A percentile compares a stretch with the other conserved stretches of the same genome.
These are phyloP conservation scores for Etheostoma spectabile DNA, from an alignment of 2,113 vertebrate species.

Conservation along the genomic window DNA sequence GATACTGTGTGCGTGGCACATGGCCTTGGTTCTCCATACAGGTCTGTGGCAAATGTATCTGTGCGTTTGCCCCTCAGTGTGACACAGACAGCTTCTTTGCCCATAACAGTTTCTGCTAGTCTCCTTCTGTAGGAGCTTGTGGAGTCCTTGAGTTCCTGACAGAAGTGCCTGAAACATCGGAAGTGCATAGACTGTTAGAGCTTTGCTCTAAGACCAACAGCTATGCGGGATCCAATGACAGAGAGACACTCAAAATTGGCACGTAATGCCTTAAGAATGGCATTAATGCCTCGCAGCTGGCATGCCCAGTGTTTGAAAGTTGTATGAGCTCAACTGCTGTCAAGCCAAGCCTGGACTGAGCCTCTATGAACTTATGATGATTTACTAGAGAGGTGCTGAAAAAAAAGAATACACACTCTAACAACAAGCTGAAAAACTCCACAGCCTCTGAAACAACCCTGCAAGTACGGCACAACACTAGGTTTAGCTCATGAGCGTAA, in stretches of 20 bases:
- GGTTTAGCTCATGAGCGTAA: background rate
- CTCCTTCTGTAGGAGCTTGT: slow-evolving; percentile 22
- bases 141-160: background rate
- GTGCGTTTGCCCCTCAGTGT: slow-evolving; percentile 25
- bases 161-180: slow-evolving; percentile 52
- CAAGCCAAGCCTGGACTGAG: slow-evolving; percentile 4
- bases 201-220: slow-evolving; percentile 23
- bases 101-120: slow-evolving; percentile 19
- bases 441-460: slow-evolving; percentile 1
- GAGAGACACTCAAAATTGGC: slow-evolving; percentile 37
- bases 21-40: slow-evolving; percentile 23
- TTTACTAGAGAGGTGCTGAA: slow-evolving; percentile 11
- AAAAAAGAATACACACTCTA: background rate
- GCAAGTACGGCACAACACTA: background rate
- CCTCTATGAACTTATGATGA: background rate
- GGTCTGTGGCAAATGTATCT: slow-evolving; percentile 37
- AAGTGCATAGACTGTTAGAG: slow-evolving; percentile 32
- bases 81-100: slow-evolving; percentile 47
- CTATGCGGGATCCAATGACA: slow-evolving; percentile 3
- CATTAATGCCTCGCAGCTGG: background rate
- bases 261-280: background rate
- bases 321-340: background rate
- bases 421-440: background rate
- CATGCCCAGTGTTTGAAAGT: background rate
- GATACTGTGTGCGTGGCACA: no score